These are phyloP conservation scores for Zygothrica quintamaculata DNA, from an alignment of 2,888 invertebrate species.

Conservation along the genomic window DNA sequence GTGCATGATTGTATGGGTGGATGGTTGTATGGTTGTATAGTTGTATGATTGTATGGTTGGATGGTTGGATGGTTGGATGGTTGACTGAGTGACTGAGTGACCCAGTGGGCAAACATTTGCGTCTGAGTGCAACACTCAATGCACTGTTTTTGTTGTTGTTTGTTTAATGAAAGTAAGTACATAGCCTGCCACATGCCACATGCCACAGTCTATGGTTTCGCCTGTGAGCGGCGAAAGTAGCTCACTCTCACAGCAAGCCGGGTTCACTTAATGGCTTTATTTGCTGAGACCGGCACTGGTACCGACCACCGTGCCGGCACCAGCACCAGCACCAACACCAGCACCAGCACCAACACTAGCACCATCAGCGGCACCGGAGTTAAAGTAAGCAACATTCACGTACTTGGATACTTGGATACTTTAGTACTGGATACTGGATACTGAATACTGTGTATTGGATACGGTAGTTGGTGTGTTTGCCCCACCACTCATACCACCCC, in stretches of 20 bases:
- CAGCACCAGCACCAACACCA: too few species aligned
- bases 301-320: too few species aligned
- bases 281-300: slow-evolving; percentile 42
- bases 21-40: slow-evolving; percentile 13
- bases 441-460: too few species aligned
- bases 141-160: slow-evolving; percentile 59
- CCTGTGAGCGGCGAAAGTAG: slow-evolving; percentile 74
- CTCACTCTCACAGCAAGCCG: slow-evolving; percentile 58
- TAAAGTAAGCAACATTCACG: too few species aligned
- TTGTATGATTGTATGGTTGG: slow-evolving; percentile 34
- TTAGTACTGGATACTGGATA: too few species aligned
- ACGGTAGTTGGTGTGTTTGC: too few species aligned
- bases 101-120: slow-evolving; percentile 58
- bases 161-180: slow-evolving; percentile 72
- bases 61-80: slow-evolving; percentile 3
- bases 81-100: slow-evolving; percentile 57
- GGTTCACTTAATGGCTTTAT: slow-evolving; percentile 71
- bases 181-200: slow-evolving; percentile 14
- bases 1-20: slow-evolving; percentile 11
- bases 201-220: slow-evolving; percentile 16
- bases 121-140: slow-evolving; percentile 54
- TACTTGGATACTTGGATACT: too few species aligned
- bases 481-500: too few species aligned
- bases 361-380: too few species aligned
- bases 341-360: too few species aligned